These are phyloP conservation scores for Aphidius colemani DNA, from an alignment of 2,888 invertebrate genomes.

Conservation along the genomic window DNA sequence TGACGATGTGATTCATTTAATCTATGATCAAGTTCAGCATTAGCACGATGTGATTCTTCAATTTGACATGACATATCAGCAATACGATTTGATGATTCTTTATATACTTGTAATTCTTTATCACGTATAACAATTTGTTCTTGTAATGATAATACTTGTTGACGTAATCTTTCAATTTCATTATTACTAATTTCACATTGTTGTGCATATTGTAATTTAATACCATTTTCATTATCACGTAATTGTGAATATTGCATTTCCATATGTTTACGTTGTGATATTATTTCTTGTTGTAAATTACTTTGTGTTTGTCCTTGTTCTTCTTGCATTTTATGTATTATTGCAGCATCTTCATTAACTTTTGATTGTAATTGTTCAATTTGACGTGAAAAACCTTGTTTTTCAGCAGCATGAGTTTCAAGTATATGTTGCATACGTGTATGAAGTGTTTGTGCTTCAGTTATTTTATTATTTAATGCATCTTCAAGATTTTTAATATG, in stretches of 20 bases:
- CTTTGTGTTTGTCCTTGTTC: conserved; percentile 62
- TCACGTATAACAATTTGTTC: conserved; percentile 53
- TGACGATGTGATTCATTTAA: conserved; percentile 62
- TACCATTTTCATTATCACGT: conserved; percentile 62
- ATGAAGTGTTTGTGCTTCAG: conserved; percentile 69
- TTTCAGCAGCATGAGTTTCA: conserved; percentile 65
- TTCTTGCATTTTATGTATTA: conserved; percentile 63
- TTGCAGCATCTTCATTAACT: conserved; percentile 64
- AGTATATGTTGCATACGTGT: conserved; percentile 67
- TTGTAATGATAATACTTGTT: conserved; percentile 51
- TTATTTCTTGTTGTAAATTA: conserved; percentile 62
- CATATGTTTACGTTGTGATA: conserved; percentile 69
- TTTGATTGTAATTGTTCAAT: conserved; percentile 69
- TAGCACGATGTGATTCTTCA: conserved; percentile 65
- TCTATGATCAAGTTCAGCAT: conserved; percentile 64
- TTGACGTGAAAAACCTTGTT: conserved; percentile 67
- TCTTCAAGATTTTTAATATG: conserved; percentile 67
- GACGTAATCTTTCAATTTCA: conserved; percentile 51
- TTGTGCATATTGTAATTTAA: conserved; percentile 57
- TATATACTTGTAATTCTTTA: conserved; percentile 54
- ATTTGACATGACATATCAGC: conserved; percentile 64
- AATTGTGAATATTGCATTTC: conserved; percentile 69
- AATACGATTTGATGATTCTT: conserved; percentile 64
- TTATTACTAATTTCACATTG: conserved; percentile 55
- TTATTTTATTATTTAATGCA: conserved; percentile 62